Percentiles rank a stretch among this genome's conserved stretches.
phyloP scores from a whole-genome alignment of 2,113 vertebrate genomes.

The Atrichornis clamosus region DNA sequence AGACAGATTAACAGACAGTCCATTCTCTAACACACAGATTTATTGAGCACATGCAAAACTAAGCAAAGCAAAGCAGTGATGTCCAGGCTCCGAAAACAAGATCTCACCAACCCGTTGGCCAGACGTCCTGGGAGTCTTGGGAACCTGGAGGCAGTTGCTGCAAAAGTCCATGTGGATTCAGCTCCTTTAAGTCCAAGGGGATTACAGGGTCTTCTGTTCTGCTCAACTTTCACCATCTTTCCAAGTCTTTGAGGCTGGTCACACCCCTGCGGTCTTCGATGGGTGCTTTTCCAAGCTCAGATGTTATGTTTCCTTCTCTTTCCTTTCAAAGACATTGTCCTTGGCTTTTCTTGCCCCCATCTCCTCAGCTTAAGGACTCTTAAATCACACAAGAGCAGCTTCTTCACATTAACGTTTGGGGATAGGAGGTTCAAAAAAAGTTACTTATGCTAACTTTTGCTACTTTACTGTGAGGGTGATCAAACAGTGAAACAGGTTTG shows the following conservation, averaged over 20 bases:
- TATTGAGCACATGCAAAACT: not conserved
- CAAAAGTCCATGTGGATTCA: constrained; percentile 11
- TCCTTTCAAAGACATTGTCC: not conserved
- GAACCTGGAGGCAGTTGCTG: not conserved
- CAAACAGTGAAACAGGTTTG: not conserved
- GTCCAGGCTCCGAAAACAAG: not conserved
- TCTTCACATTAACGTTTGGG: not conserved
- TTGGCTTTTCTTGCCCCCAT: not conserved
- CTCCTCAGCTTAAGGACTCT: constrained; percentile 10
- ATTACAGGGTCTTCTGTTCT: not conserved
- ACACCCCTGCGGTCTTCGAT: not conserved
- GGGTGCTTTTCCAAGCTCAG: not conserved
- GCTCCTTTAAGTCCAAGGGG: not conserved
- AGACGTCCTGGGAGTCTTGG: not conserved
- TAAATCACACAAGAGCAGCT: constrained; percentile 35
- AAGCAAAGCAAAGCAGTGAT: not conserved
- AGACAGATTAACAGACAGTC: not conserved
- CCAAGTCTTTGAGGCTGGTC: not conserved
- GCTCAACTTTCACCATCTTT: not conserved
- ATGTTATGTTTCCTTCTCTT: not conserved
- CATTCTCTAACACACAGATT: not conserved
- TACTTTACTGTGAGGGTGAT: not conserved
- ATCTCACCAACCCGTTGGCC: constrained; percentile 19
- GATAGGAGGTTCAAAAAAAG: not conserved
- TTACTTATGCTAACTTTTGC: not conserved